Evolutionary conservation across 35 echinoderm and acorn worm genomes (phyloP).

Genomic region (Acanthaster planci): DNA sequence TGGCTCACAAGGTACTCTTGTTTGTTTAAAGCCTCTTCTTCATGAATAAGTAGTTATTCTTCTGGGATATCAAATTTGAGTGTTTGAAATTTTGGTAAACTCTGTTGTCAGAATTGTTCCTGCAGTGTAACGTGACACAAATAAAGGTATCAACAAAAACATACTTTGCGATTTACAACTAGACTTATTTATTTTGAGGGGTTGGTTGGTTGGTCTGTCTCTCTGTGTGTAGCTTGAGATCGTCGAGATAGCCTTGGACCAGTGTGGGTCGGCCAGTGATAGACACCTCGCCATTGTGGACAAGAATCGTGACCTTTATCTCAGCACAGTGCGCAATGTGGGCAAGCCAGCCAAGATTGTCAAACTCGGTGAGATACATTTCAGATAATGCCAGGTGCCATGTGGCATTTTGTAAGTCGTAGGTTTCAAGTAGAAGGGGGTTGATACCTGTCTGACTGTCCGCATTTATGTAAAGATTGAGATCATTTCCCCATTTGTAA

Average conservation of each 20-base stretch:
- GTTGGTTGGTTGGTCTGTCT: background rate
- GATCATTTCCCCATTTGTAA: too few species aligned
- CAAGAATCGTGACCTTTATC: constrained; percentile 93
- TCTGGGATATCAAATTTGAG: too few species aligned
- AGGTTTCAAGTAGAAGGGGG: background rate
- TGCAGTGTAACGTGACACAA: too few species aligned
- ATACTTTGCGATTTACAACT: too few species aligned
- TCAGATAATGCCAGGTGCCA: background rate
- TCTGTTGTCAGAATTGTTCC: too few species aligned
- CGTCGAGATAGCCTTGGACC: constrained; percentile 82
- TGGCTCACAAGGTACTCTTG: constrained; percentile 92
- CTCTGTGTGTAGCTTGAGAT: constrained; percentile 73
- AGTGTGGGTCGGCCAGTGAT: constrained; percentile 86
- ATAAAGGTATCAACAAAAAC: too few species aligned
- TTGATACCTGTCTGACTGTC: background rate
- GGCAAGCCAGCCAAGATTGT: constrained; percentile 92
- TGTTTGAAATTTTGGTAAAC: too few species aligned
- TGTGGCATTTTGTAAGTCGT: background rate
- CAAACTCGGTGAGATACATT: constrained; percentile 75
- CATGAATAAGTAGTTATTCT: too few species aligned
- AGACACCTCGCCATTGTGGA: constrained; percentile 94
- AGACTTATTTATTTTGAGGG: too few species aligned
- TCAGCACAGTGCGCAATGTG: constrained; percentile 85
- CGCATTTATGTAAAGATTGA: too few species aligned
- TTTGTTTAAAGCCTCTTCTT: too few species aligned